Evolutionary conservation across 2,888 invertebrate genomes (phyloP).

Genomic region (Drosophila affinis): DNA sequence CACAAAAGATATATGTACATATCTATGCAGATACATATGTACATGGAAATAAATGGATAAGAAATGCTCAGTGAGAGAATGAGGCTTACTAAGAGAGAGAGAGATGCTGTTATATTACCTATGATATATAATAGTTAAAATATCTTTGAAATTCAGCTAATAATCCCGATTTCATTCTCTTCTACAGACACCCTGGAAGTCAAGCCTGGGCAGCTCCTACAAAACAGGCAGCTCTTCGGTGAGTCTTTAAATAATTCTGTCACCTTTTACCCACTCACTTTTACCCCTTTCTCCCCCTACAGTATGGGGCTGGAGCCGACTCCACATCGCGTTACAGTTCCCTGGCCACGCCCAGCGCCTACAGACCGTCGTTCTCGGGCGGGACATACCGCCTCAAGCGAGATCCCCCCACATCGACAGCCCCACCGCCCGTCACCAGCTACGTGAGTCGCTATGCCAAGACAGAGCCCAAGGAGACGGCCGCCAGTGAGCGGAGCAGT

Average conservation of each 20-base stretch:
- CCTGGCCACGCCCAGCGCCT: constrained; percentile 81
- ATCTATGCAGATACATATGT: no score
- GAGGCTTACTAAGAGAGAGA: no score
- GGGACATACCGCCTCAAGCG: constrained; percentile 83
- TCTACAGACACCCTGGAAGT: constrained; percentile 83
- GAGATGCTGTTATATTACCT: no score
- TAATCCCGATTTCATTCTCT: background rate
- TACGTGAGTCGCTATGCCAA: constrained; percentile 81
- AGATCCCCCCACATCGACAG: constrained; percentile 67
- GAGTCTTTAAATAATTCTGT: constrained; percentile 31
- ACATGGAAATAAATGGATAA: no score
- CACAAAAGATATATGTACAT: background rate
- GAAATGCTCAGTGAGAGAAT: no score
- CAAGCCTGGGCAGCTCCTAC: constrained; percentile 80
- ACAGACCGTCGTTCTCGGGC: constrained; percentile 83
- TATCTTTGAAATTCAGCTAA: background rate
- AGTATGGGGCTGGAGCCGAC: constrained; percentile 82
- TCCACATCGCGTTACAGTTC: constrained; percentile 79
- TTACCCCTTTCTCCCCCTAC: background rate
- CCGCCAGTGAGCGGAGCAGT: constrained; percentile 66
- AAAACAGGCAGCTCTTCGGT: constrained; percentile 80
- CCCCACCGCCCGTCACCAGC: constrained; percentile 61
- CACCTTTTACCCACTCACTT: accelerated
- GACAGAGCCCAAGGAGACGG: constrained; percentile 59
- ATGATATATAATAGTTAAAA: no score